These are phyloP conservation scores for Platerodrilus igneus DNA, from an alignment of 2,888 invertebrate species.

Conservation along the genomic window DNA sequence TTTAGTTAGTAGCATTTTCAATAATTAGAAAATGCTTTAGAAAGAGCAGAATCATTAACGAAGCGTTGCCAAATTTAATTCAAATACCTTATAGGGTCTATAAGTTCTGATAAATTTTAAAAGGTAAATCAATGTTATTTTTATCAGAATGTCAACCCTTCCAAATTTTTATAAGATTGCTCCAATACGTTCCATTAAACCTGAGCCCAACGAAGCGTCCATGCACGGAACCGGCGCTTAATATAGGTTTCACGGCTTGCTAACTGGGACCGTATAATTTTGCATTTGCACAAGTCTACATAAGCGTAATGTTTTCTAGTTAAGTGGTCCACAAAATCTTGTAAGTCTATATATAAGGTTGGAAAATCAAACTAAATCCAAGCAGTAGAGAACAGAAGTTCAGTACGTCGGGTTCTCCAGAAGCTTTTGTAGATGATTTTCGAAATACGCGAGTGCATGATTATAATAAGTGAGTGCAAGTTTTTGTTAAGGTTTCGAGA, in stretches of 20 bases:
- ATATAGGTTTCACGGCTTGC: conserved; percentile 54
- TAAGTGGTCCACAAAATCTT: conserved; percentile 60
- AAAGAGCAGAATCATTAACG: too few relatives aligned
- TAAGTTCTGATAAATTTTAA: too few relatives aligned
- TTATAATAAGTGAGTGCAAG: background rate
- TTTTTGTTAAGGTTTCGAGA: background rate
- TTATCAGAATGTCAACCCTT: too few relatives aligned
- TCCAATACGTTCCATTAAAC: conserved; percentile 22
- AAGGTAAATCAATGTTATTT: too few relatives aligned
- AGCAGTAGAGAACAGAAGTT: conserved; percentile 36
- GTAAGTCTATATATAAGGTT: conserved; percentile 56
- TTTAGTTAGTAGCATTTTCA: too few relatives aligned
- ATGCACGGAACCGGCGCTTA: conserved; percentile 48
- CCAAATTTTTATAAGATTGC: conserved; percentile 25
- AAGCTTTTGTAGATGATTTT: conserved; percentile 3
- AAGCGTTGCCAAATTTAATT: too few relatives aligned
- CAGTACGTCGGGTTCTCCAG: conserved; percentile 22
- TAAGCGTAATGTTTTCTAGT: conserved; percentile 58
- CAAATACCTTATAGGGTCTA: too few relatives aligned
- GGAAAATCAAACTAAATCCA: conserved; percentile 33
- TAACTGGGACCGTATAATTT: conserved; percentile 58
- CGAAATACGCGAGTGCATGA: background rate
- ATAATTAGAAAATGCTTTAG: too few relatives aligned
- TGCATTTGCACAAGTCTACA: conserved; percentile 53
- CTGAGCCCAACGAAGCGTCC: conserved; percentile 44